Evolutionary conservation across 2,888 invertebrate genomes (phyloP).

Genomic region (Shargacucullia verbasci): DNA sequence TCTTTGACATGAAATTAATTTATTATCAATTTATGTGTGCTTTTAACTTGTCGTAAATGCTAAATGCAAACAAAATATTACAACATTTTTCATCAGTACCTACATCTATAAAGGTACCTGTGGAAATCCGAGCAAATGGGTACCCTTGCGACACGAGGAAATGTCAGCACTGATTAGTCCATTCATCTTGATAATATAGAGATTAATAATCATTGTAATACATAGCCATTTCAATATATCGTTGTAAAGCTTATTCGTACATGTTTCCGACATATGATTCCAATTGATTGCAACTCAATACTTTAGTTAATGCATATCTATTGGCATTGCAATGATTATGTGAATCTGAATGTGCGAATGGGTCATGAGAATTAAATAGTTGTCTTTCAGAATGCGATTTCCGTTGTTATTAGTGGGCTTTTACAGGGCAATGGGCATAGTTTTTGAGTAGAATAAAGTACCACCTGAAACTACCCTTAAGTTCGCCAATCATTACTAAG

Average conservation of each 20-base stretch:
- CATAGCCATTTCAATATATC: constrained; percentile 26
- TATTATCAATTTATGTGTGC: constrained; percentile 16
- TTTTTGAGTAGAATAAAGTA: no score
- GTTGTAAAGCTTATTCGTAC: constrained; percentile 18
- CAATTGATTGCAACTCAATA: constrained; percentile 6
- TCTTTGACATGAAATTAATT: constrained; percentile 16
- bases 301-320: constrained; percentile 9
- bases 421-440: no score
- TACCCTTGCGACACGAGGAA: constrained; percentile 33
- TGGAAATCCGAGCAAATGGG: constrained; percentile 13
- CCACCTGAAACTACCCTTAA: no score
- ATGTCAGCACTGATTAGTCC: constrained; percentile 42
- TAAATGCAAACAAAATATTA: no score
- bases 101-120: not conserved
- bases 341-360: constrained; percentile 22
- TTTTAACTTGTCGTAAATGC: constrained; percentile 6
- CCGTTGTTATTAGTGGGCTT: no score
- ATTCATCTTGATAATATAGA: constrained; percentile 40
- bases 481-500: no score
- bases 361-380: constrained; percentile 16
- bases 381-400: not conserved
- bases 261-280: constrained; percentile 13
- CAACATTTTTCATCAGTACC: no score
- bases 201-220: constrained; percentile 25
- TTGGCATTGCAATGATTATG: constrained; percentile 42